Conservation (phyloP, 2,888 invertebrate species). For the Drosophila vallismaia region DNA sequence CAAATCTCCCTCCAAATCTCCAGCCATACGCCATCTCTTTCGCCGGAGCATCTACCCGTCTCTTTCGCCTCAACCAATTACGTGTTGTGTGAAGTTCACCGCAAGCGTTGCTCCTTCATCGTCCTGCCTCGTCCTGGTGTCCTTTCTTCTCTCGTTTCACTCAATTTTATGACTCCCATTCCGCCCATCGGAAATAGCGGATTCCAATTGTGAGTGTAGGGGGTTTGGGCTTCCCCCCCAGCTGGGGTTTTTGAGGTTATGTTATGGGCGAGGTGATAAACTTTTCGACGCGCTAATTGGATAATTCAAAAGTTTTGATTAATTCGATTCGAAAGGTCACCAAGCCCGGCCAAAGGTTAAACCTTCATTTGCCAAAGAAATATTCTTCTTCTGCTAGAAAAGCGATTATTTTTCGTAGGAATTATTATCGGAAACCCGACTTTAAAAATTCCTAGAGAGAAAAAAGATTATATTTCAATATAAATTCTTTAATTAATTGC, state of each 20-base stretch:
- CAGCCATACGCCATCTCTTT: conserved; percentile 1
- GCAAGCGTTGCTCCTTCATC: conserved; percentile 20
- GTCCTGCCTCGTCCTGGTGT: neutral
- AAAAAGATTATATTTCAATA: neutral
- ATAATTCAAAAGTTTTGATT: conserved; percentile 43
- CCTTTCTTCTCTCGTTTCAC: conserved; percentile 5
- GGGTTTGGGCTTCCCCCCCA: neutral
- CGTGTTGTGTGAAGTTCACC: conserved; percentile 38
- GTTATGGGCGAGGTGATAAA: conserved; percentile 39
- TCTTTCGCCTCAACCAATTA: conserved; percentile 35
- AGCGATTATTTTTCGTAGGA: neutral
- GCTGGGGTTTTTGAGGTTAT: conserved; percentile 26
- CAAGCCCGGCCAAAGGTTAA: conserved; percentile 4
- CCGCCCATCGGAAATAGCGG: conserved; percentile 12
- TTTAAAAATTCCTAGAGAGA: neutral
- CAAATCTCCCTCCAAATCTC: neutral
- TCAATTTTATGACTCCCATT: conserved; percentile 36
- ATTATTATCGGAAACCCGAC: too few species aligned
- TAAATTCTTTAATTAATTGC: neutral
- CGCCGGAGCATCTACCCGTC: neutral
- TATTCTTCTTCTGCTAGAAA: neutral
- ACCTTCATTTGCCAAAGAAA: neutral
- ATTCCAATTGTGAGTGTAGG: conserved; percentile 3
- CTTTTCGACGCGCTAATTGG: conserved; percentile 42
- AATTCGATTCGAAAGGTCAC: conserved; percentile 34